Evolutionary conservation across 2,888 invertebrate species (phyloP).

Genomic region (Linnaemya vulpina): DNA sequence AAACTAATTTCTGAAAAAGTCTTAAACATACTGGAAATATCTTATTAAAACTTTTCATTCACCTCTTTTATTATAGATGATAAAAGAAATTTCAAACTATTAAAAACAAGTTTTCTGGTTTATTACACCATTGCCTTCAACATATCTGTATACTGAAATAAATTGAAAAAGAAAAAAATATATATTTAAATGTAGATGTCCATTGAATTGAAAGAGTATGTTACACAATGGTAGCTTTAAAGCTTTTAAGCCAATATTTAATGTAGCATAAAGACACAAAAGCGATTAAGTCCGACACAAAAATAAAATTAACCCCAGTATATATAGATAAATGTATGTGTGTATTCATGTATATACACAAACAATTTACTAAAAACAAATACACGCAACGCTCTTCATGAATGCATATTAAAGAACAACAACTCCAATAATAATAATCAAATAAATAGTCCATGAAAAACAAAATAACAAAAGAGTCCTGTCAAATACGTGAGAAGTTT

Average conservation of each 20-base stretch:
- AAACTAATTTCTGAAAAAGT: no score
- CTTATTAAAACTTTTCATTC: slow-evolving; percentile 2
- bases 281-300: slow-evolving; percentile 74
- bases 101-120: slow-evolving; percentile 29
- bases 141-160: slow-evolving; percentile 15
- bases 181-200: no score
- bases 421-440: slow-evolving; percentile 49
- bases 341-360: slow-evolving; percentile 18
- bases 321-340: not conserved
- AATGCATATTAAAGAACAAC: slow-evolving; percentile 63
- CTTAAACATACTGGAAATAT: not conserved
- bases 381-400: slow-evolving; percentile 29
- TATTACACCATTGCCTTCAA: slow-evolving; percentile 20
- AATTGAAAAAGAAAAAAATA: slow-evolving; percentile 29
- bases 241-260: slow-evolving; percentile 82
- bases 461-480: slow-evolving; percentile 54
- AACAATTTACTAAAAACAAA: slow-evolving; percentile 57
- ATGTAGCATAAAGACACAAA: slow-evolving; percentile 82
- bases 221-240: slow-evolving; percentile 78
- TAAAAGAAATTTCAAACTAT: slow-evolving; percentile 1
- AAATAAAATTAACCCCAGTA: slow-evolving; percentile 54
- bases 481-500: slow-evolving; percentile 78
- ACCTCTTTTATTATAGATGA: slow-evolving; percentile 9
- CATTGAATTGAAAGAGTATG: slow-evolving; percentile 63
- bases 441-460: slow-evolving; percentile 65